A percentile compares a stretch with the other conserved stretches of the same genome.
These are phyloP conservation scores for Mycteria americana DNA, from an alignment of 2,797 vertebrate genomes.

Conservation along the genomic window DNA sequence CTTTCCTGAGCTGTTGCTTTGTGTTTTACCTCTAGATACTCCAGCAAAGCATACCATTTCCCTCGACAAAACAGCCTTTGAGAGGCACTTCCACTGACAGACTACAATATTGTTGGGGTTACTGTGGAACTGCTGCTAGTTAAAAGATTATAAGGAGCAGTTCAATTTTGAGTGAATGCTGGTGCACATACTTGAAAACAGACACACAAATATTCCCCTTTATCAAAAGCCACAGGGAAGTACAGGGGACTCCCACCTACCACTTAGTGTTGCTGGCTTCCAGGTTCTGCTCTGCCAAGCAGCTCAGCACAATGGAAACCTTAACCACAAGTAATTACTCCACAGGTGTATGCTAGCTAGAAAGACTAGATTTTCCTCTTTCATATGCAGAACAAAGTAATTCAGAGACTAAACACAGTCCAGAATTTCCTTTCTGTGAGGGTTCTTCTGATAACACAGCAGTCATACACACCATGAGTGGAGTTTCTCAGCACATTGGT, in stretches of 20 bases:
- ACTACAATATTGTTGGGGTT: too few relatives aligned
- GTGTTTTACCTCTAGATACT: background rate
- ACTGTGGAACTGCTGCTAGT: background rate
- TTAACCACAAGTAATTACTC: too few relatives aligned
- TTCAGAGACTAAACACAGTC: background rate
- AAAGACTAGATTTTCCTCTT: background rate
- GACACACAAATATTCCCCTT: background rate
- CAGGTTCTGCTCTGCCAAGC: background rate
- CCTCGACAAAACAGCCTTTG: background rate
- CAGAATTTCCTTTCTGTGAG: background rate
- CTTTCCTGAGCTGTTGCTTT: background rate
- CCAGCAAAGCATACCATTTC: background rate
- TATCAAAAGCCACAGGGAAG: background rate
- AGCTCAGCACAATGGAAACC: background rate
- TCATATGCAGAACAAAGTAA: background rate
- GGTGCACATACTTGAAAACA: background rate
- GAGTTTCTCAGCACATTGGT: background rate
- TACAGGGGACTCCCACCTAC: background rate
- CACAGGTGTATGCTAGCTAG: background rate
- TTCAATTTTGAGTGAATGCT: background rate
- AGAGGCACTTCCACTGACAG: background rate
- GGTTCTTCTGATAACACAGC: background rate
- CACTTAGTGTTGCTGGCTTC: background rate
- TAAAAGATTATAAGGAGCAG: background rate
- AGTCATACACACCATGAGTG: rapidly evolving